A percentile compares a stretch with the other conserved stretches of the same genome.
These are phyloP conservation scores for Nannoperca obscura DNA, from an alignment of 2,797 vertebrate species.

Conservation along the genomic window DNA sequence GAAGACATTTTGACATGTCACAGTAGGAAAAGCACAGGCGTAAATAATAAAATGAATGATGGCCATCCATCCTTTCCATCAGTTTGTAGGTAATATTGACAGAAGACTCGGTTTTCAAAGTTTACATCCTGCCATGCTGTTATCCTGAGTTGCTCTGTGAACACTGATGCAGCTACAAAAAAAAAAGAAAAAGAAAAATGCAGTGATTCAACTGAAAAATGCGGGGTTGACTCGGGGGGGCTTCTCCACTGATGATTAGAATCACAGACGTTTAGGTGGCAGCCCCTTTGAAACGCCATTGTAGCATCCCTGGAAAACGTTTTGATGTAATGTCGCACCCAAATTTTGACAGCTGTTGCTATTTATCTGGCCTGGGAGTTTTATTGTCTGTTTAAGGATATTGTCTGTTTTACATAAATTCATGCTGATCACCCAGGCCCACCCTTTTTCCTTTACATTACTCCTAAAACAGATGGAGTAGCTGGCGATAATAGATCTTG, in stretches of 20 bases:
- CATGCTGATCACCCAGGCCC: not conserved
- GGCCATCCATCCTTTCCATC: not conserved
- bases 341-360: slow-evolving; percentile 4
- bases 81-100: too few species aligned
- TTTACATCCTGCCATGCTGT: not conserved
- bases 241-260: not conserved
- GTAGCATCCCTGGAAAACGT: not conserved
- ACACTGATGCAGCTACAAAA: not conserved
- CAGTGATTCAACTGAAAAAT: not conserved
- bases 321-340: not conserved
- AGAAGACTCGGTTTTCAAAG: too few species aligned
- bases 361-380: not conserved
- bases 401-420: slow-evolving; percentile 21
- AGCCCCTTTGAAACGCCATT: not conserved
- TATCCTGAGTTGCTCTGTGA: not conserved
- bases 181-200: not conserved
- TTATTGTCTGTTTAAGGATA: slow-evolving; percentile 16
- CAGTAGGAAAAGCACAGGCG: not conserved
- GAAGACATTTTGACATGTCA: not conserved
- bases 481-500: not conserved
- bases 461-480: slow-evolving; percentile 13
- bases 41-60: not conserved
- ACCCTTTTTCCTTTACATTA: slow-evolving; percentile 12
- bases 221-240: not conserved
- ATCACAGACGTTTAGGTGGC: not conserved